Evolutionary conservation across 2,797 vertebrate species (phyloP).

Genomic region (Phylloscopus collybita): DNA sequence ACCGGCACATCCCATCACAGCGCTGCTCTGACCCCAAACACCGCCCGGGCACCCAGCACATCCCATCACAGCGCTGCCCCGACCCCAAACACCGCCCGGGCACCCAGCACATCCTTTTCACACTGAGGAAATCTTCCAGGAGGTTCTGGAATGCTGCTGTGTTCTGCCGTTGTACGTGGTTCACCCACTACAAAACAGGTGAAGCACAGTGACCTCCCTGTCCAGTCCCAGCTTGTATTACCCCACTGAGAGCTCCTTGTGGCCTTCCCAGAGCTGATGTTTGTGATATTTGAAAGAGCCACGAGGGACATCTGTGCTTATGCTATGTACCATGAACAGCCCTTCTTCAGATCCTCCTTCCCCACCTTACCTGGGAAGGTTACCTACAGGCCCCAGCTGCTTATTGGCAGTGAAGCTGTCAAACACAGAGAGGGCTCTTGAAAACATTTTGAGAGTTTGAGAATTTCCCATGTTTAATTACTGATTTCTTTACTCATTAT

Average conservation of each 20-base stretch:
- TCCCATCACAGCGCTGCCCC: no score
- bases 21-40: no score
- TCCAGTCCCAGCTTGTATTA: not conserved
- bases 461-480: not conserved
- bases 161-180: not conserved
- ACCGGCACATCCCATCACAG: no score
- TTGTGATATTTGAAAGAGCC: not conserved
- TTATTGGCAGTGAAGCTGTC: not conserved
- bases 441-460: not conserved
- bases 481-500: not conserved
- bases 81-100: no score
- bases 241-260: not conserved
- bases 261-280: not conserved
- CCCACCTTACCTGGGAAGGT: not conserved
- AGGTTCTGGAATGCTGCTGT: accelerated
- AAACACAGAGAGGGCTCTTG: not conserved
- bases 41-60: no score
- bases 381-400: not conserved
- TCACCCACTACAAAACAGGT: not conserved
- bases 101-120: no score
- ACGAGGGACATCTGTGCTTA: not conserved
- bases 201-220: not conserved
- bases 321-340: accelerated
- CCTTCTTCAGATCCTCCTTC: not conserved
- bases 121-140: no score